These are phyloP conservation scores for Brachionus calyciflorus DNA, from an alignment of 1,140 invertebrate genomes.

Conservation along the genomic window DNA sequence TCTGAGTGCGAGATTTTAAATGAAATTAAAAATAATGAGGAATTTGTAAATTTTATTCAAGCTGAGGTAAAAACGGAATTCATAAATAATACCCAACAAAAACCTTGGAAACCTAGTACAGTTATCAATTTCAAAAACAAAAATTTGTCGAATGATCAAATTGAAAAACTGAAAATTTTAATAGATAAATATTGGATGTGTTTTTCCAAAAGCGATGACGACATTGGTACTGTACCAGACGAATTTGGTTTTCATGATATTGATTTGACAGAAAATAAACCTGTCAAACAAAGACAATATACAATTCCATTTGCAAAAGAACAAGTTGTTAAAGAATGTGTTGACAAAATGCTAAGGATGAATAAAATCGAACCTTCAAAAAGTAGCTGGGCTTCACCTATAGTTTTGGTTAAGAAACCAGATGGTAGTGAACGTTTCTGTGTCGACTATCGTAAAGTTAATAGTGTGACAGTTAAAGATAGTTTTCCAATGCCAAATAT, in stretches of 20 bases:
- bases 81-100: neutral
- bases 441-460: constrained; percentile 26
- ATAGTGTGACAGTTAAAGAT: constrained; percentile 21
- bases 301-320: neutral
- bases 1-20: neutral
- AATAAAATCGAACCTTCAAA: constrained; percentile 31
- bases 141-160: neutral
- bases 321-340: neutral
- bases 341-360: constrained; percentile 36
- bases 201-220: neutral
- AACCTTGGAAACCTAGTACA: constrained; percentile 1
- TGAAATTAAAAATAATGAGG: neutral
- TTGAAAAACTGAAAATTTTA: neutral
- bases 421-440: constrained; percentile 22
- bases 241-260: neutral
- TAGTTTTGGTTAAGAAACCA: constrained; percentile 21
- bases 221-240: neutral
- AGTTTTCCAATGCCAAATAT: constrained; percentile 34
- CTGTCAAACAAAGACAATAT: neutral
- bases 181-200: constrained; percentile 4
- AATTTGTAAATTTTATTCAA: neutral
- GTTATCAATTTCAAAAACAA: neutral
- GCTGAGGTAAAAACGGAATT: neutral
- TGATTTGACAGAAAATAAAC: neutral
- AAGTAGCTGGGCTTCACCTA: constrained; percentile 9